phyloP scores from a whole-genome alignment of 2,888 invertebrate genomes.

The Molanna angustata region DNA sequence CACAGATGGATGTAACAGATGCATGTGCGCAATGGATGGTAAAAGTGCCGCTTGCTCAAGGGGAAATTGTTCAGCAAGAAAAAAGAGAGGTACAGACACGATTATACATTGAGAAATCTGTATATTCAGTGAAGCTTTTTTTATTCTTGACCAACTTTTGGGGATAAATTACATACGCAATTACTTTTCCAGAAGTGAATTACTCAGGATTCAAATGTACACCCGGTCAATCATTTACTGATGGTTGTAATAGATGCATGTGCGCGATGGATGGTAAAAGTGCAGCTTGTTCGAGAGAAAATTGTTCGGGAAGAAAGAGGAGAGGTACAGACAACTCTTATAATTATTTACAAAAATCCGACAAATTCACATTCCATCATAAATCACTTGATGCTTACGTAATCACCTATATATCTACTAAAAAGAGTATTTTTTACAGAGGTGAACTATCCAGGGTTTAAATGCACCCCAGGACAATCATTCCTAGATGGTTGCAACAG shows the following conservation, averaged over 20 bases:
- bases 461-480: constrained; percentile 21
- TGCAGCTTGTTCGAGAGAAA: constrained; percentile 32
- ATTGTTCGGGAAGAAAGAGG: constrained; percentile 1
- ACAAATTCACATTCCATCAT: too few relatives aligned
- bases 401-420: too few relatives aligned
- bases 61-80: constrained; percentile 7
- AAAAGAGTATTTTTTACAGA: too few relatives aligned
- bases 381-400: too few relatives aligned
- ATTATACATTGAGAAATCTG: too few relatives aligned
- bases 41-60: constrained; percentile 18
- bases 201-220: constrained; percentile 19
- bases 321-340: constrained; percentile 25
- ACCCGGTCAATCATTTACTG: constrained; percentile 44
- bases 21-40: constrained; percentile 24
- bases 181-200: not conserved
- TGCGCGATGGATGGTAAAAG: constrained; percentile 33
- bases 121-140: too few relatives aligned
- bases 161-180: too few relatives aligned
- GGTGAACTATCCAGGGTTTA: constrained; percentile 21
- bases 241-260: constrained; percentile 38
- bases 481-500: constrained; percentile 24
- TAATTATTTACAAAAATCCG: too few relatives aligned
- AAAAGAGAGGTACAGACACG: constrained; percentile 16
- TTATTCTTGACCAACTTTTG: too few relatives aligned
- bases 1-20: constrained; percentile 23